Conservation (phyloP, 2,113 vertebrate genomes). For the Andinoacara biseriatus region DNA sequence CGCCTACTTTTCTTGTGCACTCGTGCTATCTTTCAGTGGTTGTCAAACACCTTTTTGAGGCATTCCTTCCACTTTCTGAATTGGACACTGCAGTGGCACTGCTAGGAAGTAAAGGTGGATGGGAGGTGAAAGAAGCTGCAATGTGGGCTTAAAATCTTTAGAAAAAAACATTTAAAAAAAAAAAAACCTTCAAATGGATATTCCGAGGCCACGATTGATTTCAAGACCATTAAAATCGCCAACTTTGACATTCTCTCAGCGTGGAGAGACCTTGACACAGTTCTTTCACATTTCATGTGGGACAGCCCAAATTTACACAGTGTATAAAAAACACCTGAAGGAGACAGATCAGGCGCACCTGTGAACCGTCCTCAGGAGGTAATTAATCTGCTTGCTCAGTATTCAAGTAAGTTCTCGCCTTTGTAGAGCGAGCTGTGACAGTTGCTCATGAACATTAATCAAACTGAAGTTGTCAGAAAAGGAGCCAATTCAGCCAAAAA, state of each 20-base stretch:
- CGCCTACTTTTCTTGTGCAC: neutral
- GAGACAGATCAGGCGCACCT: neutral
- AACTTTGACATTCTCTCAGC: neutral
- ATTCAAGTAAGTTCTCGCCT: neutral
- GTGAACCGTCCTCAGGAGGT: neutral
- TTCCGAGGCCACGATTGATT: neutral
- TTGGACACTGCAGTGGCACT: neutral
- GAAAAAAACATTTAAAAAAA: neutral
- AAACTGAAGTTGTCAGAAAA: neutral
- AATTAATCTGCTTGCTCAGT: neutral
- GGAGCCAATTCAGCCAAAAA: neutral
- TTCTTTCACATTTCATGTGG: no score
- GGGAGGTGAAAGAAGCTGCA: neutral
- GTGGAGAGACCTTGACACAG: neutral
- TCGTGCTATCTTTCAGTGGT: neutral
- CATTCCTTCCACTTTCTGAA: neutral
- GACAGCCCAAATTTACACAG: neutral
- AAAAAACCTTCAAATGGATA: neutral
- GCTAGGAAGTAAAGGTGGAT: neutral
- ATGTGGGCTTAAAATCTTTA: neutral
- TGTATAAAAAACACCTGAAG: rapidly evolving
- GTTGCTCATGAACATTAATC: constrained; percentile 42
- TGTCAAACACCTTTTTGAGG: neutral
- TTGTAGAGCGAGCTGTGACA: neutral
- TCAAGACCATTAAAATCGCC: neutral